Evolutionary conservation across 2,113 vertebrate species (phyloP).

Genomic region (Acrocephalus arundinaceus): DNA sequence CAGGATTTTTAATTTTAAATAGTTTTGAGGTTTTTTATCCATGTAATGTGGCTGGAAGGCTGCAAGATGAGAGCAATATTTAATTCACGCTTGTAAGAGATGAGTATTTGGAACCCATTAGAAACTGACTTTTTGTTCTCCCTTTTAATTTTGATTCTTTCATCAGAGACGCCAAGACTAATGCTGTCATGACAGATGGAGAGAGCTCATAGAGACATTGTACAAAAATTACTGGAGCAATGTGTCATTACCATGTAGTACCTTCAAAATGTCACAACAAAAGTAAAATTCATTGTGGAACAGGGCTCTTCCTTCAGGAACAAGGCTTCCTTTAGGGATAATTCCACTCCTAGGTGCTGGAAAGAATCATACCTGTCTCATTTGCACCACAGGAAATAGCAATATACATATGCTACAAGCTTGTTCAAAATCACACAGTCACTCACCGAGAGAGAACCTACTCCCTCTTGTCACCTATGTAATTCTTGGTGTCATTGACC

Average conservation of each 20-base stretch:
- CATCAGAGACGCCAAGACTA: constrained; percentile 67
- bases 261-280: constrained; percentile 59
- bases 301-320: neutral
- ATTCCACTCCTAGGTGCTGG: neutral
- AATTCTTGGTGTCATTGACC: neutral
- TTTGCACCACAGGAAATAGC: neutral
- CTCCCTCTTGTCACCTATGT: neutral
- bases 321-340: neutral
- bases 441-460: neutral
- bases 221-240: constrained; percentile 65
- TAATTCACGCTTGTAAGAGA: constrained; percentile 54
- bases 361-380: neutral
- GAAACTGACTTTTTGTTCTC: constrained; percentile 58
- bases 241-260: constrained; percentile 55
- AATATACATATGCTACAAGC: neutral
- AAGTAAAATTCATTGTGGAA: constrained; percentile 32
- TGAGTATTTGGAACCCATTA: constrained; percentile 59
- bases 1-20: constrained; percentile 53
- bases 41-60: constrained; percentile 17
- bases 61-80: constrained; percentile 59
- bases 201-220: constrained; percentile 35
- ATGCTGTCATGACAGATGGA: constrained; percentile 67
- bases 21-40: constrained; percentile 7
- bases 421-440: neutral
- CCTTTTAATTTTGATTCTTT: constrained; percentile 67